These are phyloP conservation scores for Lasioglossum figueresi DNA, from an alignment of 2,888 invertebrate species.

Conservation along the genomic window DNA sequence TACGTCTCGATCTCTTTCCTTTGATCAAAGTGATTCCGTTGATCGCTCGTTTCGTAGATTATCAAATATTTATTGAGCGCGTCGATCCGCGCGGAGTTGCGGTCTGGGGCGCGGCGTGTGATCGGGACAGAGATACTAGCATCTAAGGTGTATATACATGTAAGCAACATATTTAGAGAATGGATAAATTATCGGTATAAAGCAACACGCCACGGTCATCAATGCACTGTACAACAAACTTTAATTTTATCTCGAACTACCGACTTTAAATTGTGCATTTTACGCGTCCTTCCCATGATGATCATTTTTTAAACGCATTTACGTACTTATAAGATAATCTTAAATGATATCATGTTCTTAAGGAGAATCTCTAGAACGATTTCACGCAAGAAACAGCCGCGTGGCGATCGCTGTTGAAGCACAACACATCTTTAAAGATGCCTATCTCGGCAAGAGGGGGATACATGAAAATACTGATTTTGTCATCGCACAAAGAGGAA, in stretches of 20 bases:
- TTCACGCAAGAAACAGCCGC: not conserved
- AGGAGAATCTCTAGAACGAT: not conserved
- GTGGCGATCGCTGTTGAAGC: not conserved
- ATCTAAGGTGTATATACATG: constrained; percentile 56
- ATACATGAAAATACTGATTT: not conserved
- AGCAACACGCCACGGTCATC: constrained; percentile 32
- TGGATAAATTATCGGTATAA: constrained; percentile 50
- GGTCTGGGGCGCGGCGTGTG: constrained; percentile 18
- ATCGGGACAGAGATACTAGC: constrained; percentile 38
- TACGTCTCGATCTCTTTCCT: constrained; percentile 19
- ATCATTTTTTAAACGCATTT: not conserved
- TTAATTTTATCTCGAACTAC: not conserved
- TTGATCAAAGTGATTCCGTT: constrained; percentile 36
- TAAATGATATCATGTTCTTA: not conserved
- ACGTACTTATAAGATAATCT: not conserved
- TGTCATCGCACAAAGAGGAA: not conserved
- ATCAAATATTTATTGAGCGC: constrained; percentile 16
- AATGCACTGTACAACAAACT: not conserved
- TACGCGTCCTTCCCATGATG: not conserved
- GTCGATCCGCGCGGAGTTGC: constrained; percentile 22
- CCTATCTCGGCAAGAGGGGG: not conserved
- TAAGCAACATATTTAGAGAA: constrained; percentile 53
- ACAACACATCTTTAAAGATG: not conserved
- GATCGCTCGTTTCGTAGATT: constrained; percentile 31
- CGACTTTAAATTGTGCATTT: not conserved